phyloP scores from a whole-genome alignment of 2,113 vertebrate species.

The Lanius collurio region DNA sequence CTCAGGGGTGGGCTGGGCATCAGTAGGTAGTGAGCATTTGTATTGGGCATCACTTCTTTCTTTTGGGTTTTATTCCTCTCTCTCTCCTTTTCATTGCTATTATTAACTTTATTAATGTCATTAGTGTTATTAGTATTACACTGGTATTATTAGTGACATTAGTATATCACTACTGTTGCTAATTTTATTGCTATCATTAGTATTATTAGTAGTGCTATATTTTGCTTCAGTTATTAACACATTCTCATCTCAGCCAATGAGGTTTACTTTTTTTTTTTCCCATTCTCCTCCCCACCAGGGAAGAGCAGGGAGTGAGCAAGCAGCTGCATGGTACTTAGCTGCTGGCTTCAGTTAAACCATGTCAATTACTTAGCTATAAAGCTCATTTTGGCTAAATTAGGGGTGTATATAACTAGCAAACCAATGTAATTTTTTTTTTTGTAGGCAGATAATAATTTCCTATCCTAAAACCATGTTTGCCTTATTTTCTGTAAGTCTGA shows the following conservation, averaged over 20 bases:
- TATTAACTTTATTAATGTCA: background rate
- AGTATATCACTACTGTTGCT: background rate
- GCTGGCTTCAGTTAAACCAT: background rate
- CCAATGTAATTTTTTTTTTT: background rate
- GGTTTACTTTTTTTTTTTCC: background rate
- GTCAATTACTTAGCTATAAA: background rate
- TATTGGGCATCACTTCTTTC: background rate
- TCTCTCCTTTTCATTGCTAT: background rate
- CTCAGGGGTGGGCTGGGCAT: background rate
- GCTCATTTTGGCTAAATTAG: background rate
- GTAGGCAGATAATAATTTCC: background rate
- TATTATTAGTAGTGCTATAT: background rate
- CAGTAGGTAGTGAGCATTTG: background rate
- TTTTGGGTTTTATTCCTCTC: background rate
- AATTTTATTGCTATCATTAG: background rate
- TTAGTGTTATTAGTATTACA: background rate
- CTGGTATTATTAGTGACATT: background rate
- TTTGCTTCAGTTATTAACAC: background rate
- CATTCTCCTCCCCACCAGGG: background rate
- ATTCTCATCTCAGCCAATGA: background rate
- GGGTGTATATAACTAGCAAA: background rate
- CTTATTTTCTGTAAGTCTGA: background rate
- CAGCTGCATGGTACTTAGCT: background rate
- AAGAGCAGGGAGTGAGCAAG: background rate
- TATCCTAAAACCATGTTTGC: background rate